Conservation (phyloP, 2,113 vertebrate species). For the Mormyrus lacerda region DNA sequence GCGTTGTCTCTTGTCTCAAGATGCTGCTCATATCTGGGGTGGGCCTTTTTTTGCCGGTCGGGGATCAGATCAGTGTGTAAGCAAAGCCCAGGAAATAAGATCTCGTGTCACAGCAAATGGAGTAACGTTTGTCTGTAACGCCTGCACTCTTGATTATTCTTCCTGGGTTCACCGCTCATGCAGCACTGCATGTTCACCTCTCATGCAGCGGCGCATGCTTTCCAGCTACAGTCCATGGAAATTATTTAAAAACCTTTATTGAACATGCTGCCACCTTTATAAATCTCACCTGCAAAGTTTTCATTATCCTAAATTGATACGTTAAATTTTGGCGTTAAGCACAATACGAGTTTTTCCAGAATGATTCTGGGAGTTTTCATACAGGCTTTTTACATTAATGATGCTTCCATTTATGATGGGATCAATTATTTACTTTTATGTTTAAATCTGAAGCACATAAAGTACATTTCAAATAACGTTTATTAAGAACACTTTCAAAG, state of each 20-base stretch:
- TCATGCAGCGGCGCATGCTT: background rate
- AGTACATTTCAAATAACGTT: background rate
- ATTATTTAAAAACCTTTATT: background rate
- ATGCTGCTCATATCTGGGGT: background rate
- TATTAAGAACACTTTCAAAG: background rate
- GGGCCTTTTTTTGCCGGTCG: background rate
- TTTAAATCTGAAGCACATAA: background rate
- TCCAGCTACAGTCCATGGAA: background rate
- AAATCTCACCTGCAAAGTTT: background rate
- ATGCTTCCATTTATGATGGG: background rate
- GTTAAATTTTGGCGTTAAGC: background rate
- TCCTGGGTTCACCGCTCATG: background rate
- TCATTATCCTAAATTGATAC: background rate
- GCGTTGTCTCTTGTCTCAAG: background rate
- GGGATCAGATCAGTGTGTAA: background rate
- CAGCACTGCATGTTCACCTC: too few relatives aligned
- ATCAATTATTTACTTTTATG: background rate
- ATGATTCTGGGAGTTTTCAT: background rate
- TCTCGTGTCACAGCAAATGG: background rate
- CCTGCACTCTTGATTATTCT: background rate
- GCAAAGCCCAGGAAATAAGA: background rate
- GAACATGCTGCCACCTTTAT: background rate
- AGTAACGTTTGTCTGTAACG: background rate
- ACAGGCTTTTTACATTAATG: background rate
- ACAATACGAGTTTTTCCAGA: background rate